Base-by-base conservation (phyloP, 1,140 invertebrate genomes). In the Drosophila lini region DNA sequence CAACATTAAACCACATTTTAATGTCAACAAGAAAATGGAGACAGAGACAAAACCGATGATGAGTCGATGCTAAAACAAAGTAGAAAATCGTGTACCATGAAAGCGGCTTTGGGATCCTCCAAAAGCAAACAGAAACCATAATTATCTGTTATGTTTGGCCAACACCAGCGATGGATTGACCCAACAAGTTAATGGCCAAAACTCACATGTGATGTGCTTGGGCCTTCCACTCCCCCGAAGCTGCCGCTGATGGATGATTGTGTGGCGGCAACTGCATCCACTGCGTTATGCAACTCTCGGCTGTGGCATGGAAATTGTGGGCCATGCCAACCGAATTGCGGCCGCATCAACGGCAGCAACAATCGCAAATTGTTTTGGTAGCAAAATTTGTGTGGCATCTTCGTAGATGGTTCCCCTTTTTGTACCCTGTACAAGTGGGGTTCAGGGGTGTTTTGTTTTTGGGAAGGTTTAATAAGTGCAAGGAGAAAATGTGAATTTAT, bases 351-450 rank as follows among this genome's bases (percentile, higher is more conserved):
- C 62, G 73, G 68, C 71, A 78, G 60, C 83, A 86, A 82, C 83
- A 86, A 88, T 86, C 73, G 84, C 83, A 86, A 82, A 86, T 86
- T 86, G 82, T 88, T 68, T 83, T 74, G 73, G 63, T 82, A 85
- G 63, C 81, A 85, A 77, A 82, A 31, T 78, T 73, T 77, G 71
- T 77, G 60, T 80, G 47, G 80, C 57, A 57, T 60, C 50, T 48
- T 71, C 62, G 28, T 60, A 41, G 53, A 36, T 38, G 52, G 52
- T 65, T 60, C 40, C 41, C 25, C 16, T 10, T 41, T 36, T 10
- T 38, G 3, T 25, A 38, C 52, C 19, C 2, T 10, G 1, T 25
- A 2, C 11, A 10, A 4, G 8, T 3, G 2, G 9, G 8, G 38
- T 22, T 38, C 28, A 34, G 53, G 41, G 11, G 50, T 22, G 9